phyloP scores from a whole-genome alignment of 2,797 vertebrate species.

The Tokudaia tokunoshimensis region DNA sequence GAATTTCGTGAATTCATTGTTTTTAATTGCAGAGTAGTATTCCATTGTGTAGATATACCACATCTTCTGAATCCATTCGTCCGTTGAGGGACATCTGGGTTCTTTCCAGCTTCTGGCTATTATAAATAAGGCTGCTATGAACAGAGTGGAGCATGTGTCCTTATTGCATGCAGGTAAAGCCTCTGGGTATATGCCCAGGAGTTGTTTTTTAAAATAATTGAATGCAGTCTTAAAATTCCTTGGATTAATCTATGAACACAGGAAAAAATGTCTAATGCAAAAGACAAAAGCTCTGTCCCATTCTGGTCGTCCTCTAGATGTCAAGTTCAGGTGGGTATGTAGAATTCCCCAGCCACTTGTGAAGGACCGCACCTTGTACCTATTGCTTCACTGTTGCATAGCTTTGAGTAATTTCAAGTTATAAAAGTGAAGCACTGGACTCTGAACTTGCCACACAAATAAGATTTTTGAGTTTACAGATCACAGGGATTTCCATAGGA shows the following conservation, averaged over 20 bases:
- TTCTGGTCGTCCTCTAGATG: conserved; percentile 8
- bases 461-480: conserved; percentile 45
- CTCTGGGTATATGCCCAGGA: too few species aligned
- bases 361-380: neutral
- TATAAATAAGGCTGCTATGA: too few species aligned
- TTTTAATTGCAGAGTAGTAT: too few species aligned
- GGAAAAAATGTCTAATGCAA: neutral
- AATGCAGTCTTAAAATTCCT: conserved; percentile 38
- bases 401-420: conserved; percentile 44
- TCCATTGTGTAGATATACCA: too few species aligned
- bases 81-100: too few species aligned
- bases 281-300: neutral
- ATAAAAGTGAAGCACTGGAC: conserved; percentile 40
- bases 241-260: neutral
- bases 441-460: conserved; percentile 58
- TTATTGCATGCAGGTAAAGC: too few species aligned
- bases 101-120: too few species aligned
- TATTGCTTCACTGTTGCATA: neutral
- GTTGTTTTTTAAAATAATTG: conserved; percentile 49
- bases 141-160: too few species aligned
- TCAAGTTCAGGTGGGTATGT: neutral
- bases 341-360: neutral
- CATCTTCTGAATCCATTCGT: too few species aligned
- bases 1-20: too few species aligned
- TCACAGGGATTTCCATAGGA: conserved; percentile 52